phyloP scores from a whole-genome alignment of 2,113 vertebrate species.

The Phyllostomus hastatus region DNA sequence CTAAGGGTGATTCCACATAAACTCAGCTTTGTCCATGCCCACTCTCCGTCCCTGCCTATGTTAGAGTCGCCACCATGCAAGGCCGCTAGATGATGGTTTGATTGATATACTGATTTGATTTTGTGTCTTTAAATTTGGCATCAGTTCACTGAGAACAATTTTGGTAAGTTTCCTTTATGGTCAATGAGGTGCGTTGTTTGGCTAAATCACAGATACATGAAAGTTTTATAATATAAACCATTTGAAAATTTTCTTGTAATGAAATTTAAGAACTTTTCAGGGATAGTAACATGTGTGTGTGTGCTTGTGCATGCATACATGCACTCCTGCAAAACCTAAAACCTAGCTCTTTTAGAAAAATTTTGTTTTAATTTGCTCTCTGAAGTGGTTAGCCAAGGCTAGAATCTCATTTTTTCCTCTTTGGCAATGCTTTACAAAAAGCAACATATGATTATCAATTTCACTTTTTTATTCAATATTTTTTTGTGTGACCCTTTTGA shows the following conservation, averaged over 20 bases:
- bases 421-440: not conserved
- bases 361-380: not conserved
- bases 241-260: not conserved
- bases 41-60: not conserved
- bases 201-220: not conserved
- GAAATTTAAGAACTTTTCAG: not conserved
- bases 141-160: slow-evolving; percentile 14
- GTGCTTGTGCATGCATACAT: fast-evolving
- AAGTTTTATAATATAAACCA: not conserved
- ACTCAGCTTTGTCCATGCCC: not conserved
- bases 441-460: not conserved
- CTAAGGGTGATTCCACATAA: not conserved
- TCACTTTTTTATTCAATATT: slow-evolving; percentile 1
- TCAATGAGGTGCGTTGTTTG: not conserved
- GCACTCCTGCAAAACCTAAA: not conserved
- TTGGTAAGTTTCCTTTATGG: not conserved
- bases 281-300: not conserved
- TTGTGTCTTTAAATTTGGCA: slow-evolving; percentile 12
- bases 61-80: not conserved
- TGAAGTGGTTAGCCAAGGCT: not conserved
- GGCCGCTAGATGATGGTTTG: not conserved
- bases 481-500: slow-evolving; percentile 7
- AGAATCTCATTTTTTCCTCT: not conserved
- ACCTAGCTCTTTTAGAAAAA: not conserved
- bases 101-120: not conserved